Evolutionary conservation across 2,797 vertebrate species (phyloP), one percentile per base, ranked within the genome.

Genomic region (Fistularia commersonii): DNA sequence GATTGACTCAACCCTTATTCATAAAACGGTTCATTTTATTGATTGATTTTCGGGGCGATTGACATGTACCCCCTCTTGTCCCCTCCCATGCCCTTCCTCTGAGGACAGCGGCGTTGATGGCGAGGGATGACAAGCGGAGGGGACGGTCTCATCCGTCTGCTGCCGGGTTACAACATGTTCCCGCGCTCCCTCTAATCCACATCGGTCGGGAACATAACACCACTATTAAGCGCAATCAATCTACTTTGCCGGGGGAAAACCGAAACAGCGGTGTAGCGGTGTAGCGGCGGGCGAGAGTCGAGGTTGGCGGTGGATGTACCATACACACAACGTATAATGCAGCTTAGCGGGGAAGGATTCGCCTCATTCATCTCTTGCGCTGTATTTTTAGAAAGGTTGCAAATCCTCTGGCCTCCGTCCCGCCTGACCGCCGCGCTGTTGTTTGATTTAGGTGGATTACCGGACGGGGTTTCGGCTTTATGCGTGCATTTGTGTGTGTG

Each of bases 381-480:
- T 11, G 51, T 66, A 62, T 76, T 82, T 85, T 79, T 72, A 82
- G 64, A 67, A 53, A 69, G 72, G 64, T 48, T 8, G 38, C 40
- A 76, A 83, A 83, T 82, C 79, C 74, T 41, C 66, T 56, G 44
- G 57, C 57, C 64, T 32, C 36, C 58, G 11, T 15, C 38, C 64
- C 45, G 61, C 46, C 67, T 65, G 61, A 64, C 69, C 64, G 71
- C 74, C 64, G 64, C 54, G 56, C 55, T 33, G 56, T 9, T 13
- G 48, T 72, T 79, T 83, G 76, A 64, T 76, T 75, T 61, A 57
- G 72, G 15, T 64, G 69, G 80, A 82, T 79, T 79, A 77, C 44
- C 61, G 59, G 60, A 76, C 71, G 64, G 38, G 23, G 39, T 48
- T 40, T 43, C 13, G 11, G 52, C 38, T 50, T 43, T 41, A 35